These are phyloP conservation scores for Stictocephala bisonia DNA, from an alignment of 2,888 invertebrate species.

Conservation along the genomic window DNA sequence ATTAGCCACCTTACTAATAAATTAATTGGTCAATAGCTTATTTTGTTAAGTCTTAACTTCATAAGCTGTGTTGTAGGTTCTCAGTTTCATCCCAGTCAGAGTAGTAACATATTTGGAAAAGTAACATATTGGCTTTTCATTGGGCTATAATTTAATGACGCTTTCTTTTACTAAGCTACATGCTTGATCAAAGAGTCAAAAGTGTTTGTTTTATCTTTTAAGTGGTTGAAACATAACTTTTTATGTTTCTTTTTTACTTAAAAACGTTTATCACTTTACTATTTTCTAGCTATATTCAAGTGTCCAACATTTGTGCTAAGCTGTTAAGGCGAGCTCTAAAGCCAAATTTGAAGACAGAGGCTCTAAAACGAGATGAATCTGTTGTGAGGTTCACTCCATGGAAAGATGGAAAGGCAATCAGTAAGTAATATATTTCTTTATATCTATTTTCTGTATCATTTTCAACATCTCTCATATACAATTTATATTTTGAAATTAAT, in stretches of 20 bases:
- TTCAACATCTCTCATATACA: background rate
- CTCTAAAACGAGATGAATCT: slow-evolving; percentile 79
- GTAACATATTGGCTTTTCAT: too few relatives aligned
- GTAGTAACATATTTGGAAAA: too few relatives aligned
- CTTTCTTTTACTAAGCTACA: background rate
- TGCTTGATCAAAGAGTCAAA: background rate
- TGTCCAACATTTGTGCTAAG: slow-evolving; percentile 92
- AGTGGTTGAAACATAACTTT: slow-evolving; percentile 52
- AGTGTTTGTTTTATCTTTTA: background rate
- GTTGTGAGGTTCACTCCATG: slow-evolving; percentile 87
- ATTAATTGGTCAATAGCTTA: too few relatives aligned
- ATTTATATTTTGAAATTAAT: background rate
- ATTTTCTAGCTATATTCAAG: slow-evolving; percentile 89
- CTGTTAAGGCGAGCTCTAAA: slow-evolving; percentile 85
- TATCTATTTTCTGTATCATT: too few relatives aligned
- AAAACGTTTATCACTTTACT: slow-evolving; percentile 40
- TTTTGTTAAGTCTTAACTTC: too few relatives aligned
- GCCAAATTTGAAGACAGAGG: slow-evolving; percentile 77
- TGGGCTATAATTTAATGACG: too few relatives aligned
- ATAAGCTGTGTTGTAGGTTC: too few relatives aligned
- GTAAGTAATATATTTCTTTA: slow-evolving; percentile 75
- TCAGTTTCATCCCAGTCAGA: too few relatives aligned
- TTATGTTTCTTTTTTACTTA: slow-evolving; percentile 41
- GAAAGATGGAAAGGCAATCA: slow-evolving; percentile 88
- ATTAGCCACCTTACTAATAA: too few relatives aligned